A percentile compares a stretch with the other conserved stretches of the same genome.
Evolutionary conservation across 2,113 vertebrate genomes (phyloP).

Genomic region (Barbus barbus): DNA sequence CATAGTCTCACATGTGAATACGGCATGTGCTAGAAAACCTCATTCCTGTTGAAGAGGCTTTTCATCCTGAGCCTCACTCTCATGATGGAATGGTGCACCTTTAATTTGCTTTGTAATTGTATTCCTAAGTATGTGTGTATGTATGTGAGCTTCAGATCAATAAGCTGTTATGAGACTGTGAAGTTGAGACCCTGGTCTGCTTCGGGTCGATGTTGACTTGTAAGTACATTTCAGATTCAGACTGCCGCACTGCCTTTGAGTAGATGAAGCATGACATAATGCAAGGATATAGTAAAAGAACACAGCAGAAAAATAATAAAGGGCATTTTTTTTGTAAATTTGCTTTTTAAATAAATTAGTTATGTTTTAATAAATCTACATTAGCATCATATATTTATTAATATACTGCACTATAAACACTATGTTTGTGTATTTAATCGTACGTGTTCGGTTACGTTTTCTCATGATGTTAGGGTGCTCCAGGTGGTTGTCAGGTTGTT

Average conservation of each 20-base stretch:
- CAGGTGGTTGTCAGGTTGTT: not conserved
- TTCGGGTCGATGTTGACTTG: conserved; percentile 62
- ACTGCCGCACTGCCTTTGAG: not conserved
- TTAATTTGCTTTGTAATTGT: conserved; percentile 67
- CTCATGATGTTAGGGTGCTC: not conserved
- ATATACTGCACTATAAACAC: not conserved
- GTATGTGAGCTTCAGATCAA: conserved; percentile 60
- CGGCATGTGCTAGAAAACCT: conserved; percentile 31
- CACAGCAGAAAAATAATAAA: not conserved
- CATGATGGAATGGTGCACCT: conserved; percentile 58
- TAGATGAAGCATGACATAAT: not conserved
- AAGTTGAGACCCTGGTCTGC: conserved; percentile 45
- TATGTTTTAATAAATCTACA: no score
- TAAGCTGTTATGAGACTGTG: conserved; percentile 68
- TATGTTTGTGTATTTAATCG: not conserved
- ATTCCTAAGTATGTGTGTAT: conserved; percentile 42
- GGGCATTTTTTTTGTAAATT: not conserved
- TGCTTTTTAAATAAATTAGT: no score
- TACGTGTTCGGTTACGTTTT: no score
- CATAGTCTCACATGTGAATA: not conserved
- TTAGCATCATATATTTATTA: not conserved
- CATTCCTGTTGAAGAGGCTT: conserved; percentile 49
- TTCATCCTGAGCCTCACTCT: conserved; percentile 55
- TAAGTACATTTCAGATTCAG: conserved; percentile 69
- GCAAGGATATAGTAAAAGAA: not conserved